Evolutionary conservation across 2,113 vertebrate species (phyloP), one percentile per base, ranked within the genome.

Genomic region (Octodon degus): DNA sequence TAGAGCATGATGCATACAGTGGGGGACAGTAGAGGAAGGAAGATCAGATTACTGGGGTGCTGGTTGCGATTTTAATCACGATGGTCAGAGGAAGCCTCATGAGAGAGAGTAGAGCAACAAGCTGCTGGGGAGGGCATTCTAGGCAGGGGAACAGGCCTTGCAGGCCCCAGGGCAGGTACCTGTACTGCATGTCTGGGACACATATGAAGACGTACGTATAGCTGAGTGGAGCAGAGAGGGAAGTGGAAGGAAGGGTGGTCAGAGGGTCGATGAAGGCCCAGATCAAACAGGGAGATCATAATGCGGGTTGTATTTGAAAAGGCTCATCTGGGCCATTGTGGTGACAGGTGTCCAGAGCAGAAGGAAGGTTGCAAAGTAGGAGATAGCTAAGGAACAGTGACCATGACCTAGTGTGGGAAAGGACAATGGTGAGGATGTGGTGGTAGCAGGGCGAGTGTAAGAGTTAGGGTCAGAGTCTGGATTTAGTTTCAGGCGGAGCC

Each of bases 1-100:
- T 70, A 27, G 13, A 16, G 65, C 47, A 25, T 25, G 79, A 37
- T 40, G 1, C 0, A 0, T 4, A 13, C 70, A 25, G 0, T 20
- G 12, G 16, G 60, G 20, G 30, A 20, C 2, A 16, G 27, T 1
- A 60, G 86, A 82, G 4, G 20, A 22, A 83, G 70, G 70, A 72
- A 67, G 53, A 43, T n/a, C 68, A 43, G 63, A 70, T 85, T 8
- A 0, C 43, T 1, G 1, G 0, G 37, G 32, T 43, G 16, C 77
- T 86, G 25, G 16, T 47, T 81, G 83, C 40, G 37, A 60, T 72
- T 84, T 65, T 63, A 60, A 70, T 27, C 30, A 67, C 10, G 6
- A 27, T 12, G 30, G 81, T 65, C 60, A 40, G 37, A 50, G 16
- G 55, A 25, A 79, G 19, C 50, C 9, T 53, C 19, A 0, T 19